Evolutionary conservation across 23 tunicate species (phyloP), one percentile per base, ranked within the genome.

Genomic region (Aplidium turbinatum): DNA sequence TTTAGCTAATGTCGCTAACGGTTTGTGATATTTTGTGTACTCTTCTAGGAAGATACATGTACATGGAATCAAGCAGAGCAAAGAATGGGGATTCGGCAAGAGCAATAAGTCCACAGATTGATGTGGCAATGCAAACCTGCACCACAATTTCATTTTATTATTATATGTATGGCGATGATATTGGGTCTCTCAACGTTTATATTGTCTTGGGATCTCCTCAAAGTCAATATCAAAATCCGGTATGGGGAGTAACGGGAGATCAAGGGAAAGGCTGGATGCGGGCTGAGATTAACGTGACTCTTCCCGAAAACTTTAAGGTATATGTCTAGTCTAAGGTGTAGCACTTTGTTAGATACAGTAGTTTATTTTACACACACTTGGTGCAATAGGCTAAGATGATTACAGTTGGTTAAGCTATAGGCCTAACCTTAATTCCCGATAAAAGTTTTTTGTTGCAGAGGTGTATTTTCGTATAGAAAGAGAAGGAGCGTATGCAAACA

Each of bases 181-280:
- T 69, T 47, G 97, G 97, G 13, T 33, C 72, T 1, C 62, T 91
- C 24, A 73, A 78, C 47, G 56, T 91, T 39, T 91, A 91, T 71
- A 24, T 91, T 19, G 58, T 63, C 4, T 29, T 34, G 1, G 67
- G 31, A 4, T 48, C 56, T 19, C 73, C 83, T 13, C 84, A 84
- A 42, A 74, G 70, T 57, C 33, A 50, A 31, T 81, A 47, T 35
- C 75, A 57, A 30, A 78, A 78, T 56, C 86, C 97, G 27, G 63
- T 91, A 33, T 91, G 97, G 97, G 69, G 93, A 26, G 23, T 86
- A 6, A 38, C 36, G 6, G 81, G 81, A 19, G 57, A 86, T 22
- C 93, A 86, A 55, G 93, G 85, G 0, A 50, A 71, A 21, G 29
- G 65, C 20, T 91, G 97, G 97, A 35, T 4, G 11, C 21, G 13